Base-by-base conservation (phyloP, 2,888 invertebrate genomes). In the Eupithecia insigniata region DNA sequence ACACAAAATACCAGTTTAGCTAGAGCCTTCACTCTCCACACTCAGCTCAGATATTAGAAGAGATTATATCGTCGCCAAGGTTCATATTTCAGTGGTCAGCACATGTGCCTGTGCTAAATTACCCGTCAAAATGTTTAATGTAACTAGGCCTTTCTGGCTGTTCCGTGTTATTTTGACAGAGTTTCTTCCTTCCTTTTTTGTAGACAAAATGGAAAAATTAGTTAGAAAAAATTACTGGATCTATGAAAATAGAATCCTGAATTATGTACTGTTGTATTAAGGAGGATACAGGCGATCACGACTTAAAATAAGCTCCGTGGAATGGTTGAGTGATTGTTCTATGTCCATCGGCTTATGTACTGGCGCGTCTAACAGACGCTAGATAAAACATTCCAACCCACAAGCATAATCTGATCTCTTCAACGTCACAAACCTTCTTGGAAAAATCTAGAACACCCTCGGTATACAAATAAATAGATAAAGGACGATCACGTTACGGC, bases 81-180 rank as follows among this genome's bases (percentile, higher is more conserved):
- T 78, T 84, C 82, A 87, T 85, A 84, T 83, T 85, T 85, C 80
- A 84, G 76, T 82, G 84, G 80, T 79, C 75, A 74, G 80, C 83
- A 82, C 82, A 83, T 84, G 85, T 84, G 83, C 82, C 83, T 79
- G 78, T 84, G 87, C 87, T 87, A 91, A 90, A 91, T 90, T 90
- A 86, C 87, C 88, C 89, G 87, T 89, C 90, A 90, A 89, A 89
- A 89, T 89, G 89, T 83, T 90, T 82, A 88, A 91, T 88, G 86
- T 85, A 78, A 83, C 82, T 85, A 77, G 67, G 71, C 68, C 72
- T 71, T 70, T 65, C 67, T 70, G 70, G 66, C 66, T 71, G 76
- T 73, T 75, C 73, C n/a, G 64, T 36, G 36, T 39, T 64, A 36
- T 64, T 64, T 64, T n/a, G 61, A 62, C 61, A 18, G 18, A n/a